Percentiles rank a stretch among this genome's conserved stretches.
phyloP scores from a whole-genome alignment of 2,113 vertebrate species.

The Microcebus griseorufus region DNA sequence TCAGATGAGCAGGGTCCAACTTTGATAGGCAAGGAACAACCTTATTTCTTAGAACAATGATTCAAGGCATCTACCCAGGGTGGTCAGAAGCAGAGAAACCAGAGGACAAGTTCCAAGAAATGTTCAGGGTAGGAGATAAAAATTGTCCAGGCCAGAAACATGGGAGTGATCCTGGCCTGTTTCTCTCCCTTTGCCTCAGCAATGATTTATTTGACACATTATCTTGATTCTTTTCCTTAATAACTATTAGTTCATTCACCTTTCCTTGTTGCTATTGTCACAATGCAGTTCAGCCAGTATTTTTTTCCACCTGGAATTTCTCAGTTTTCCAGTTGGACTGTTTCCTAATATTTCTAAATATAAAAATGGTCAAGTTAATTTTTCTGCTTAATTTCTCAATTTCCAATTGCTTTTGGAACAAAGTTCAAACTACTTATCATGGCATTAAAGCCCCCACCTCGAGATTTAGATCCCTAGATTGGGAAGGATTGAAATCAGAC shows the following conservation, averaged over 20 bases:
- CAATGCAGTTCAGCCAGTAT: background rate
- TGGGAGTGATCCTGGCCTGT: background rate
- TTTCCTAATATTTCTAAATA: constrained; percentile 11
- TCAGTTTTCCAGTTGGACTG: background rate
- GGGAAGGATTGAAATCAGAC: background rate
- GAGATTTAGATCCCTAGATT: too few relatives aligned
- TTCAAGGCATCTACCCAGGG: background rate
- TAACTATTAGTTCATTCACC: background rate
- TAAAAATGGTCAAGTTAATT: constrained; percentile 5
- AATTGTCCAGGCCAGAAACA: background rate
- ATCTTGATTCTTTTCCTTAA: background rate
- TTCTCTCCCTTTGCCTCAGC: background rate
- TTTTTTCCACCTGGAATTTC: background rate
- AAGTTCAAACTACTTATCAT: background rate
- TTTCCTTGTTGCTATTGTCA: background rate
- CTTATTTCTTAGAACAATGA: background rate
- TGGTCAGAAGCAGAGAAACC: background rate
- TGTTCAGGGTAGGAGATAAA: background rate
- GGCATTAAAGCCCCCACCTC: background rate
- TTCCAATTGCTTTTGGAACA: background rate
- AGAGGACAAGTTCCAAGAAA: background rate
- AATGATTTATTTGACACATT: background rate
- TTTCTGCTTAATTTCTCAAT: background rate
- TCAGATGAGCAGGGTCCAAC: background rate
- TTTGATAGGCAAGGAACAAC: background rate